Conservation (phyloP, 2,888 invertebrate genomes). For the Ephialtes manifestator region DNA sequence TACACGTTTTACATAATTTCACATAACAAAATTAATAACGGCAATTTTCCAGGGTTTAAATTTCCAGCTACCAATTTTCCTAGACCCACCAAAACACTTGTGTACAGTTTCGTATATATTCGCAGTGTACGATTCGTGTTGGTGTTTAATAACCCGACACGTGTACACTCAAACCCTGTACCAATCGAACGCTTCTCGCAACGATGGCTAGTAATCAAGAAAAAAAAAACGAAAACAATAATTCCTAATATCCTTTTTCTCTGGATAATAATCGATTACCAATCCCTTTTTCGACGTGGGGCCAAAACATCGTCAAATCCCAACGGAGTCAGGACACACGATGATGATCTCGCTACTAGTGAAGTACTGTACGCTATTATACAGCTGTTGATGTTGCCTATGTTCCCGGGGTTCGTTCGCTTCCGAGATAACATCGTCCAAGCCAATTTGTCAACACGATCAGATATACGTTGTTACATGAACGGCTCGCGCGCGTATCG, state of each 20-base stretch:
- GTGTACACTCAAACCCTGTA: too few relatives aligned
- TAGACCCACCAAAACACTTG: too few relatives aligned
- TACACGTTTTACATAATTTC: too few relatives aligned
- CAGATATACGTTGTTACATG: constrained; percentile 75
- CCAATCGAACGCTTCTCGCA: too few relatives aligned
- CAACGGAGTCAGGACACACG: constrained; percentile 49
- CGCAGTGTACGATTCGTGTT: too few relatives aligned
- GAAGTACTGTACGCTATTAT: constrained; percentile 18
- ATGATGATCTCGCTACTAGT: constrained; percentile 43
- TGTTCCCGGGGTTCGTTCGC: constrained; percentile 63
- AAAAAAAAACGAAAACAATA: neutral
- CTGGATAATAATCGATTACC: constrained; percentile 20
- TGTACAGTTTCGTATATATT: too few relatives aligned
- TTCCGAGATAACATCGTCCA: constrained; percentile 66
- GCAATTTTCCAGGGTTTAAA: too few relatives aligned
- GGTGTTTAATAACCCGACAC: too few relatives aligned
- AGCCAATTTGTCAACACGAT: constrained; percentile 82
- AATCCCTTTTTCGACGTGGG: constrained; percentile 23
- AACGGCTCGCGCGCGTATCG: constrained; percentile 61
- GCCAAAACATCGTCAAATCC: constrained; percentile 37
- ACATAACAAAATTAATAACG: too few relatives aligned
- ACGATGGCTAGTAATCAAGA: neutral
- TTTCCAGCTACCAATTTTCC: too few relatives aligned
- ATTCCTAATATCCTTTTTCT: neutral
- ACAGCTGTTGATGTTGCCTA: constrained; percentile 38